phyloP scores from a whole-genome alignment of 2,888 invertebrate species.

The Acrocera orbiculus region DNA sequence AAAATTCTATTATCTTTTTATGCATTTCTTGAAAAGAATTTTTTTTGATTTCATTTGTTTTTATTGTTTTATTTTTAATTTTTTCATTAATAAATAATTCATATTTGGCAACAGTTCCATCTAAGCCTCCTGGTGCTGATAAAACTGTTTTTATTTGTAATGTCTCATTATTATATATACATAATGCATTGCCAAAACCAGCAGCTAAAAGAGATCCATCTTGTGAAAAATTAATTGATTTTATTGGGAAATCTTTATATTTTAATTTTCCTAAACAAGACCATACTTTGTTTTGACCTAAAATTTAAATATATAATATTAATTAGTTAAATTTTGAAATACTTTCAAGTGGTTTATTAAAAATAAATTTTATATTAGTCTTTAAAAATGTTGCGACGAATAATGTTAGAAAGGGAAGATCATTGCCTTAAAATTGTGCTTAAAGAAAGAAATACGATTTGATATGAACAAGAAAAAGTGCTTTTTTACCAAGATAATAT shows the following conservation, averaged over 20 bases:
- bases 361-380: no score
- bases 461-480: no score
- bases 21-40: constrained; percentile 17
- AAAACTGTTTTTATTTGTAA: constrained; percentile 41
- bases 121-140: constrained; percentile 19
- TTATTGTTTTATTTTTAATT: constrained; percentile 9
- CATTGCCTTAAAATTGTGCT: no score
- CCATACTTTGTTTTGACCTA: constrained; percentile 44
- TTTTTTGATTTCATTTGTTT: constrained; percentile 16
- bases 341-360: not conserved
- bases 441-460: no score
- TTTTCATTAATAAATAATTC: constrained; percentile 6
- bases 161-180: constrained; percentile 47
- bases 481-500: no score
- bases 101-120: constrained; percentile 24
- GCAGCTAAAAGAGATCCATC: constrained; percentile 63
- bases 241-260: constrained; percentile 41
- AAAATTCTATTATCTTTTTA: constrained; percentile 18
- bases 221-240: constrained; percentile 44
- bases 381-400: no score
- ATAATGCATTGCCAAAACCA: constrained; percentile 45
- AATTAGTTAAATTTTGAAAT: not conserved
- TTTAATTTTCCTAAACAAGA: constrained; percentile 42
- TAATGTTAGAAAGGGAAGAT: no score
- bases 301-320: constrained; percentile 7